Evolutionary conservation across 2,113 vertebrate genomes (phyloP).

Genomic region (Pluvialis apricaria): DNA sequence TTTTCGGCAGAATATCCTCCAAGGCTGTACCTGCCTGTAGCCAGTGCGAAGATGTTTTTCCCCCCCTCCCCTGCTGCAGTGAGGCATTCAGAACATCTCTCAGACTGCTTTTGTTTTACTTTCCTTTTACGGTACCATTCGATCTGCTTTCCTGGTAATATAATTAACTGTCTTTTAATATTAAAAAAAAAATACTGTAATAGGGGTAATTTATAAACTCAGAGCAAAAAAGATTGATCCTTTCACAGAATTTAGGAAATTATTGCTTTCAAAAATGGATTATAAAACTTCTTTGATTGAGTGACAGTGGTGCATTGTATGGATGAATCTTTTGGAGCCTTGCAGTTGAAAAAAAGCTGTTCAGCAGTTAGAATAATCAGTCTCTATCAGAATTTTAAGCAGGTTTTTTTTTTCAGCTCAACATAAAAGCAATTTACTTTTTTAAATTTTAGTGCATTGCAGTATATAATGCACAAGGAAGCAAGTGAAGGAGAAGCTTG

Average conservation of each 20-base stretch:
- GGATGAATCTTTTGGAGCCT: slow-evolving; percentile 26
- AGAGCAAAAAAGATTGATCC: slow-evolving; percentile 21
- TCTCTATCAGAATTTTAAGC: slow-evolving; percentile 34
- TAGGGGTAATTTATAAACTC: slow-evolving; percentile 38
- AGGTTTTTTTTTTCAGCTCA: not conserved
- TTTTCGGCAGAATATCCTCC: not conserved
- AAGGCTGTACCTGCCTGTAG: not conserved
- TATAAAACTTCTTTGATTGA: slow-evolving; percentile 64
- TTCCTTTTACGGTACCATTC: slow-evolving; percentile 39
- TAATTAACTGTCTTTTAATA: slow-evolving; percentile 63
- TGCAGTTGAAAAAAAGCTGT: slow-evolving; percentile 21
- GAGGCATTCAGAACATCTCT: slow-evolving; percentile 34
- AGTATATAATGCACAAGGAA: not conserved
- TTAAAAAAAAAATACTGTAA: not conserved
- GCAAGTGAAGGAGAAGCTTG: not conserved
- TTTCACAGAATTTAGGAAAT: slow-evolving; percentile 65
- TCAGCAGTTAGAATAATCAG: slow-evolving; percentile 22
- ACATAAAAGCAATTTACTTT: not conserved
- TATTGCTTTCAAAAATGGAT: slow-evolving; percentile 47
- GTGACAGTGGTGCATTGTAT: slow-evolving; percentile 45
- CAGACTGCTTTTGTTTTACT: slow-evolving; percentile 57
- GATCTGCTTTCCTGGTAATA: slow-evolving; percentile 40
- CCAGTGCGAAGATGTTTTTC: not conserved
- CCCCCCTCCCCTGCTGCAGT: not conserved
- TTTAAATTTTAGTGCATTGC: not conserved